These are phyloP conservation scores for Aulostomus chinensis DNA, from an alignment of 2,797 vertebrate species.

Conservation along the genomic window DNA sequence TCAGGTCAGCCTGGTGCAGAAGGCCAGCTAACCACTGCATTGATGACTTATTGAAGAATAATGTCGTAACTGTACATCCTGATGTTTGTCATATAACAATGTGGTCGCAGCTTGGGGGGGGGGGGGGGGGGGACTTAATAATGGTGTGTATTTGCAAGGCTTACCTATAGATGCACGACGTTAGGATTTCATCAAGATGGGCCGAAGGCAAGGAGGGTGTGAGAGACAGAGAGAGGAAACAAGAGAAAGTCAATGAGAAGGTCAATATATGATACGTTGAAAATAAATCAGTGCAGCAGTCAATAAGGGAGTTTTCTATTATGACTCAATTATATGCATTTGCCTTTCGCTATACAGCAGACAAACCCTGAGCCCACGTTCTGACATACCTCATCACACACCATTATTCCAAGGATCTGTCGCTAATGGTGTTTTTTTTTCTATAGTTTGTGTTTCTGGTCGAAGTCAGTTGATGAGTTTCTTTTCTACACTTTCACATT, in stretches of 20 bases:
- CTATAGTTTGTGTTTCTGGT: too few relatives aligned
- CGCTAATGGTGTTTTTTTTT: too few relatives aligned
- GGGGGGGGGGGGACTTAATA: background rate
- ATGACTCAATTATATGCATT: constrained; percentile 25
- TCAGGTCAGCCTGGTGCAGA: too few relatives aligned
- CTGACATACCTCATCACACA: background rate
- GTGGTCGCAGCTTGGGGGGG: background rate
- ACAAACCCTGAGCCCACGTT: too few relatives aligned
- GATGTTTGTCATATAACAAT: background rate
- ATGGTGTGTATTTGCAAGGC: constrained; percentile 18
- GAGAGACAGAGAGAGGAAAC: constrained; percentile 22
- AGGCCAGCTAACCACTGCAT: background rate
- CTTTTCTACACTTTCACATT: too few relatives aligned
- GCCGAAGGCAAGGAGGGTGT: constrained; percentile 15
- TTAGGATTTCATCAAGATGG: constrained; percentile 28
- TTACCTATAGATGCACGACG: constrained; percentile 61
- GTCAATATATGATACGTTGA: constrained; percentile 26
- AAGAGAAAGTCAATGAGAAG: constrained; percentile 45
- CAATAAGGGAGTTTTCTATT: constrained; percentile 9
- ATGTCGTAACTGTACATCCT: background rate
- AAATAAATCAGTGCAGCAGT: constrained; percentile 34
- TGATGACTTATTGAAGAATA: background rate
- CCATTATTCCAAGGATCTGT: background rate
- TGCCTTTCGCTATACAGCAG: too few relatives aligned
- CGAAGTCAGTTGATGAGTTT: too few relatives aligned